phyloP scores from a whole-genome alignment of 2,888 invertebrate species.

The Hirtodrosophila alboralis region DNA sequence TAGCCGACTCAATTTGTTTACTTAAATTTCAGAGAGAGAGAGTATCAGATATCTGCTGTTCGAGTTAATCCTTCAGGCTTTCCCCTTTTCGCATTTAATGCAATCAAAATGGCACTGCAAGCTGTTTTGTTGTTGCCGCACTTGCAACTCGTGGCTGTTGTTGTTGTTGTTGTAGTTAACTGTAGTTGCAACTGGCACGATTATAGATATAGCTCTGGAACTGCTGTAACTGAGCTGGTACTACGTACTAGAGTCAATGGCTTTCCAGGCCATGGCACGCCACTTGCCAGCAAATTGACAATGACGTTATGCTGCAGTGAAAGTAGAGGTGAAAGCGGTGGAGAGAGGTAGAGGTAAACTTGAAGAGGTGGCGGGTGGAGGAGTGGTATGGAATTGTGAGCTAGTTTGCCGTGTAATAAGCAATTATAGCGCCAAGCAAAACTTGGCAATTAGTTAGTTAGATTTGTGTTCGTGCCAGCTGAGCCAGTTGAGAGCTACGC shows the following conservation, averaged over 20 bases:
- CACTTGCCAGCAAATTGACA: constrained; percentile 53
- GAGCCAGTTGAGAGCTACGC: background rate
- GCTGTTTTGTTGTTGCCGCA: constrained; percentile 2
- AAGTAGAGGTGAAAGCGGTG: background rate
- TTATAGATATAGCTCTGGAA: constrained; percentile 9
- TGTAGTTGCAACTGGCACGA: constrained; percentile 2
- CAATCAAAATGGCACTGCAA: constrained; percentile 48
- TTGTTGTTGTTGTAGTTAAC: constrained; percentile 1
- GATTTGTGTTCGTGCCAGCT: constrained; percentile 61
- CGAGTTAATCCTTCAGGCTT: constrained; percentile 7
- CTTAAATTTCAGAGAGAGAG: too few relatives aligned
- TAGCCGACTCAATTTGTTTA: too few relatives aligned
- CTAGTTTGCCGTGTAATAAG: constrained; percentile 69
- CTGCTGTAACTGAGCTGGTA: constrained; percentile 10
- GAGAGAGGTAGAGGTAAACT: background rate
- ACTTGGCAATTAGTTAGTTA: constrained; percentile 56
- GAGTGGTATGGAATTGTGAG: constrained; percentile 46
- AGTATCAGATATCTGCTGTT: background rate
- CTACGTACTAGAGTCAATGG: constrained; percentile 18
- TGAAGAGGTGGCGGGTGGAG: background rate
- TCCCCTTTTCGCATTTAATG: constrained; percentile 24
- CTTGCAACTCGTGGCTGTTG: background rate
- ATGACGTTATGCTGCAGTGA: constrained; percentile 35
- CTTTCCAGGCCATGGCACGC: constrained; percentile 46
- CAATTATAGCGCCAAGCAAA: constrained; percentile 58